Conservation (phyloP, 2,888 invertebrate species). For the Hemithea aestivaria region DNA sequence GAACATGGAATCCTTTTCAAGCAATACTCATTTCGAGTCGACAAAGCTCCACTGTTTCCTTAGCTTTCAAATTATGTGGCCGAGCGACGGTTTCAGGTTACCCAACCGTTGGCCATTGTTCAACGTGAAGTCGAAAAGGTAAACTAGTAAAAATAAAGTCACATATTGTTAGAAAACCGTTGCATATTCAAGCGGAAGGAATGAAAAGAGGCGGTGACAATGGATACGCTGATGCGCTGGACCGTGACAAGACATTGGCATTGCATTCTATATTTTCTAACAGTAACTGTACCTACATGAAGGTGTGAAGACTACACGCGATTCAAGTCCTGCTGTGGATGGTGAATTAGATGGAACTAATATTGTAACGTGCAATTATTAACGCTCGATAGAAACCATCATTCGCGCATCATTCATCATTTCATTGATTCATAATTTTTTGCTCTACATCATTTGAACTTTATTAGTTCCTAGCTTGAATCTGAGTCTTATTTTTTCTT, state of each 20-base stretch:
- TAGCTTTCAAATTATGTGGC: conserved; percentile 33
- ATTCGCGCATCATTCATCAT: no score
- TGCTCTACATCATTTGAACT: no score
- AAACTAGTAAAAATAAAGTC: conserved; percentile 24
- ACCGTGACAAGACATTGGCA: conserved; percentile 36
- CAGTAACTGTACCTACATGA: conserved; percentile 11
- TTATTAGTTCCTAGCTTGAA: no score
- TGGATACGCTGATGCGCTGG: conserved; percentile 16
- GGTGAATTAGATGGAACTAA: conserved; percentile 1
- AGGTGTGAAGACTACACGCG: no score
- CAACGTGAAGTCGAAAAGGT: conserved; percentile 44
- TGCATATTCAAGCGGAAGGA: conserved; percentile 50
- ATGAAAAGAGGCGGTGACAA: conserved; percentile 20
- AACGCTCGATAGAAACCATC: no score
- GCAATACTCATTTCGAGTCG: conserved; percentile 9
- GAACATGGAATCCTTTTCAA: conserved; percentile 17
- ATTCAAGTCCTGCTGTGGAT: conserved; percentile 2
- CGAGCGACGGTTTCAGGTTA: conserved; percentile 35
- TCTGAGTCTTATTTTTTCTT: no score
- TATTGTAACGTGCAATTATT: no score
- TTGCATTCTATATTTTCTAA: conserved; percentile 25
- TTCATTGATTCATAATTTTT: no score
- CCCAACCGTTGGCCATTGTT: conserved; percentile 40
- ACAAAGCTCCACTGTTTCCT: conserved; percentile 22
- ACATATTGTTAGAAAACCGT: conserved; percentile 45